These are phyloP conservation scores for Agrotis clavis DNA, from an alignment of 2,888 invertebrate species.

Conservation along the genomic window DNA sequence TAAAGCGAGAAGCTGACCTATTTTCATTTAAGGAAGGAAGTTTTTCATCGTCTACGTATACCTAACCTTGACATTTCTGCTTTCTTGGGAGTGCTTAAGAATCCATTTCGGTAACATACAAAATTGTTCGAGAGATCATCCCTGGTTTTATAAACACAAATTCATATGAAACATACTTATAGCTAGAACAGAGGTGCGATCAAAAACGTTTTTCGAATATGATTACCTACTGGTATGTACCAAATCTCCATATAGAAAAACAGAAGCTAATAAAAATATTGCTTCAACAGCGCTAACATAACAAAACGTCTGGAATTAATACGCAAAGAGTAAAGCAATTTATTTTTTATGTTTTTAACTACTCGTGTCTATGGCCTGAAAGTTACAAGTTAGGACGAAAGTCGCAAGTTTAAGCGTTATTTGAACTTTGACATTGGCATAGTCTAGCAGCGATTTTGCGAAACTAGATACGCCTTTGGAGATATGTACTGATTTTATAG, in stretches of 20 bases:
- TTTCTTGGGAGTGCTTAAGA: slow-evolving; percentile 36
- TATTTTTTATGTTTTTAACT: slow-evolving; percentile 39
- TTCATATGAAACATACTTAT: slow-evolving; percentile 11
- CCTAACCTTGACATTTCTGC: slow-evolving; percentile 49
- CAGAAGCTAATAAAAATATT: slow-evolving; percentile 27
- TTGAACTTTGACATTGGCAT: slow-evolving; percentile 69
- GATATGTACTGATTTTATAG: slow-evolving; percentile 3
- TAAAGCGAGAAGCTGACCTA: slow-evolving; percentile 20
- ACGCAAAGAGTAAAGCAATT: slow-evolving; percentile 19
- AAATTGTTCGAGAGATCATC: slow-evolving; percentile 33
- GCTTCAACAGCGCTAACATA: slow-evolving; percentile 7
- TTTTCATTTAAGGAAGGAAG: slow-evolving; percentile 44
- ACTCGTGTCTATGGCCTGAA: slow-evolving; percentile 36
- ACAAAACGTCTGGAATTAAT: slow-evolving; percentile 35
- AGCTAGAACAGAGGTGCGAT: slow-evolving; percentile 8
- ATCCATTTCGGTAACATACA: slow-evolving; percentile 32
- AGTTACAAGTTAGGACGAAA: slow-evolving; percentile 48
- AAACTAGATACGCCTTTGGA: slow-evolving; percentile 33
- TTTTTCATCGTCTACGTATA: slow-evolving; percentile 26
- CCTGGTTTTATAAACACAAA: slow-evolving; percentile 15
- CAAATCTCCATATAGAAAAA: slow-evolving; percentile 33
- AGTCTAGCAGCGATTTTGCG: slow-evolving; percentile 55
- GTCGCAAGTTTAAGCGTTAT: slow-evolving; percentile 47
- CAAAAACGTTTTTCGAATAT: slow-evolving; percentile 44
- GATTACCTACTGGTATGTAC: slow-evolving; percentile 24